phyloP scores from a whole-genome alignment of 2,113 vertebrate genomes.

The Thunnus maccoyii region DNA sequence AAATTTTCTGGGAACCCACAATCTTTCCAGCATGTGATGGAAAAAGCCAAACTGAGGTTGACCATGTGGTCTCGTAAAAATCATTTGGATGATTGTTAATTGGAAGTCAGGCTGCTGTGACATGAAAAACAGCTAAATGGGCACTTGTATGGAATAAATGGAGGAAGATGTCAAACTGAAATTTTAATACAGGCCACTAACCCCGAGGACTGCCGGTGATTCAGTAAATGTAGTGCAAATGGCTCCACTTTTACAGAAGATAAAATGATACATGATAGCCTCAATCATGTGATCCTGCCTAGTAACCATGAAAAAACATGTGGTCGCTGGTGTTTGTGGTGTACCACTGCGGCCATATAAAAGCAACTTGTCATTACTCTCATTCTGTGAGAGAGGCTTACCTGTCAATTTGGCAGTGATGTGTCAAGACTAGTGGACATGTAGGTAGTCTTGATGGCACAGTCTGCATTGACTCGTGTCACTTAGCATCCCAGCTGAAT shows the following conservation, averaged over 20 bases:
- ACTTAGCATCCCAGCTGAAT: conserved; percentile 27
- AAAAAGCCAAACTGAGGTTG: not conserved
- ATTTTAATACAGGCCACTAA: not conserved
- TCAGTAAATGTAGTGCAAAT: not conserved
- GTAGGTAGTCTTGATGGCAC: conserved; percentile 9
- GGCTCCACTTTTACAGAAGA: not conserved
- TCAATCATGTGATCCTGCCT: not conserved
- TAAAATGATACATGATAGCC: conserved; percentile 2
- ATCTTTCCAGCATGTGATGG: not conserved
- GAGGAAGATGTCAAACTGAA: conserved; percentile 29
- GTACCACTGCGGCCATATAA: not conserved
- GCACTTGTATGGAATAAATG: not conserved
- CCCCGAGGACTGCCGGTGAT: not conserved
- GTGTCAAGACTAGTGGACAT: conserved; percentile 41
- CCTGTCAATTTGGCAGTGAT: conserved; percentile 47
- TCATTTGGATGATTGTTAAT: not conserved
- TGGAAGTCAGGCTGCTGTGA: not conserved
- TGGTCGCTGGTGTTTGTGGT: not conserved
- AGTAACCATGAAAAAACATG: not conserved
- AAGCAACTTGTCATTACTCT: conserved; percentile 43
- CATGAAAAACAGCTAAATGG: not conserved
- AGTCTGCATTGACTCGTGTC: conserved; percentile 9
- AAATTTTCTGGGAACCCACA: not conserved
- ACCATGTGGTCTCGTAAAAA: not conserved
- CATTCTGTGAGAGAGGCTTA: conserved; percentile 43